Evolutionary conservation across 2,113 vertebrate species (phyloP), one percentile per base, ranked within the genome.

Genomic region (Miniopterus natalensis): DNA sequence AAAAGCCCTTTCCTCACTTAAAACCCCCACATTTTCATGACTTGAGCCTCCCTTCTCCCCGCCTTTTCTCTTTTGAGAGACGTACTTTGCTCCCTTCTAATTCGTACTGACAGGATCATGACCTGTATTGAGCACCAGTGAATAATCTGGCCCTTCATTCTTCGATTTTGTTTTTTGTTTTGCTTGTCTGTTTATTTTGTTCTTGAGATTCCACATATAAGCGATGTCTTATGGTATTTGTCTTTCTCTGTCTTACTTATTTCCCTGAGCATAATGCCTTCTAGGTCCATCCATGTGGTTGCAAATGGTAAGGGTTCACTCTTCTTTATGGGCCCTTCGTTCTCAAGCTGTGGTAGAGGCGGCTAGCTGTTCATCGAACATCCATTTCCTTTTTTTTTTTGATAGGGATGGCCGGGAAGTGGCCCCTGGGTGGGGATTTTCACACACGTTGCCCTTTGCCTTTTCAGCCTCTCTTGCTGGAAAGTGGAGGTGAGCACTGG

Each of bases 91-190:
- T 79, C 20, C 45, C 17, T 2, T 73, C 9, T 90, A 23, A 29
- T 78, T 57, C 83, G 18, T 51, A 45, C 47, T n/a, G 40, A 90
- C 45, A 59, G 18, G 20, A 70, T 75, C 7, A 49, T 65, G 31
- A 49, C 31, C 11, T 53, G 9, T n/a, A 12, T 45, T 59, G 29
- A 90, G 29, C 8, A 15, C 3, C 14, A 61, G 8, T 66, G 11
- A 95, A 66, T 59, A 83, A 74, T 68, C n/a, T 89, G 57, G 61
- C 14, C 31, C 47, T 74, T 80, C 68, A 42, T n/a, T 94, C 45
- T 55, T 80, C 9, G 36, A 15, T 49, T 75, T 75, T 73, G 4
- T 47, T 66, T 74, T 47, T 27, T 75, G 27, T 51, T 51, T 51
- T 51, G 63, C 14, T 63, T 13, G 25, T 73, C 45, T 73, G 21